Evolutionary conservation across 2,888 invertebrate species (phyloP), one percentile per base, ranked within the genome.

Genomic region (Mellilla xanthometata): DNA sequence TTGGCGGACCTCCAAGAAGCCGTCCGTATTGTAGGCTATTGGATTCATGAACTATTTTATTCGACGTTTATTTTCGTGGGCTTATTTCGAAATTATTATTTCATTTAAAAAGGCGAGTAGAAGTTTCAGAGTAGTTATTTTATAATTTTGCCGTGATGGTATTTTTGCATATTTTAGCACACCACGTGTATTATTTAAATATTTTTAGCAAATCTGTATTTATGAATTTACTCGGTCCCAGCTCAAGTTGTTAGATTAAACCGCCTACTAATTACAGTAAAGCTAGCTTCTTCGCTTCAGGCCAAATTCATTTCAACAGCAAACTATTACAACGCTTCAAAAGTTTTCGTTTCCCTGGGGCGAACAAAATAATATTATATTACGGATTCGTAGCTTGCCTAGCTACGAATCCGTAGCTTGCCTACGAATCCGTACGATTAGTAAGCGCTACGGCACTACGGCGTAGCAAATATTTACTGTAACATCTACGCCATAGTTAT

Each of bases 1-100:
- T 42, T 57, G 54, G 56, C 56, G 26, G 27, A 19, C 34, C 39
- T 54, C 56, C 54, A 57, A 48, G 23, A 45, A 33, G 15, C 10
- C 28, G 11, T 47, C 12, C 38, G 29, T 24, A 33, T 38, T 43
- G 11, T 43, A 39, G 13, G 24, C 24, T 9, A 12, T 39, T 24
- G 11, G 30, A 45, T 39, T 43, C 42, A 23, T 36, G 13, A 30
- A 29, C 32, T 28, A 49, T 45, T 47, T 44, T 39, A 42, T 45
- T 28, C 12, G 9, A 32, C 13, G 31, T 33, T 27, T 27, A 26
- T 32, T 24, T 19, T 19, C 15, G 15, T 19, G 15, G 2, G 15
- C 6, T 19, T 19, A 19, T 19, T 19, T 19, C 15, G 6, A 19
- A 19, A 19, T 19, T 19, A 19, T 19, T 19, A 19, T 5, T 1